Percentiles rank a stretch among this genome's conserved stretches.
Conservation (phyloP, 2,797 vertebrate species). For the Babyrousa celebensis region DNA sequence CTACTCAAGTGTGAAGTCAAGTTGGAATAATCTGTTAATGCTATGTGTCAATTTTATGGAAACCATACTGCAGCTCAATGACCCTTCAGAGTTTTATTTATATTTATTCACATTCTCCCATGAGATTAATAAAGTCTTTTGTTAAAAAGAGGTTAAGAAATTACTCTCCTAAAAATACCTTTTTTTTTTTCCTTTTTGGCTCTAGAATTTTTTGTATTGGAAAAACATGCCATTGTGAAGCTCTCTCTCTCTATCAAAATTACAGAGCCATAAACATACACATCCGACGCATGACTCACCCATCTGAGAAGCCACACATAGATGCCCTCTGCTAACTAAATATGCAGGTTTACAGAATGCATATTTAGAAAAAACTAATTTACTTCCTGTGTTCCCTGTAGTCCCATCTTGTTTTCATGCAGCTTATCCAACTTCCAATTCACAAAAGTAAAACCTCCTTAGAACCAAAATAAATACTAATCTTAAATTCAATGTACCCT, state of each 20-base stretch:
- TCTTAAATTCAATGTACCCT: slow-evolving; percentile 97
- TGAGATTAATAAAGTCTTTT: not conserved
- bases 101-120: not conserved
- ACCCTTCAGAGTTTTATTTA: not conserved
- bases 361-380: slow-evolving; percentile 80
- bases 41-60: not conserved
- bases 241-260: not conserved
- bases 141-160: not conserved
- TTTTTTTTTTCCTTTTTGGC: not conserved
- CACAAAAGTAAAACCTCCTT: slow-evolving; percentile 93
- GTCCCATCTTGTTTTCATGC: slow-evolving; percentile 74
- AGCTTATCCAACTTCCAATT: slow-evolving; percentile 87
- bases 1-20: not conserved
- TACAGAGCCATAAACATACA: not conserved
- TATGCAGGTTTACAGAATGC: not conserved
- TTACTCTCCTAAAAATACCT: not conserved
- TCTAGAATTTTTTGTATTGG: not conserved
- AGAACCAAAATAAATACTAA: slow-evolving; percentile 96
- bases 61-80: not conserved
- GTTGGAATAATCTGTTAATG: not conserved
- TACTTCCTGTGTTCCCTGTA: slow-evolving; percentile 70
- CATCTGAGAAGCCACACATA: not conserved
- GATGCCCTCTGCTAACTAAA: not conserved
- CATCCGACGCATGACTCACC: not conserved
- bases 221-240: not conserved